Percentiles rank a stretch among this genome's conserved stretches.
Evolutionary conservation across 2,113 vertebrate genomes (phyloP).

Genomic region (Todiramphus chloris): DNA sequence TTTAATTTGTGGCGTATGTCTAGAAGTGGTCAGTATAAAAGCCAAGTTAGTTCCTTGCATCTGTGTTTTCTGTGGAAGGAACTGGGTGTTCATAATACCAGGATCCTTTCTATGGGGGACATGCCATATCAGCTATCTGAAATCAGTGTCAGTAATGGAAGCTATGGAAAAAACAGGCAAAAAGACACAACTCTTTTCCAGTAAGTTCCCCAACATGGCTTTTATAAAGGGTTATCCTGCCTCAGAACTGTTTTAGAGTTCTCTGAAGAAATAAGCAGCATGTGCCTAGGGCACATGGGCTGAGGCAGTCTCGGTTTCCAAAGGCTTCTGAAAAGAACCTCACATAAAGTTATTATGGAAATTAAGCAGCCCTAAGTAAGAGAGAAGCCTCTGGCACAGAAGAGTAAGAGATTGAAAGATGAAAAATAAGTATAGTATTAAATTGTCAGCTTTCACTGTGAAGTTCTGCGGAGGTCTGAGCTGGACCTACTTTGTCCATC

Average conservation of each 20-base stretch:
- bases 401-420: not conserved
- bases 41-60: not conserved
- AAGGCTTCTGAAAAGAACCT: not conserved
- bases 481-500: not conserved
- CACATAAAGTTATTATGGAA: not conserved
- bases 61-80: slow-evolving; percentile 11
- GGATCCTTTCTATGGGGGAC: not conserved
- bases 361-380: not conserved
- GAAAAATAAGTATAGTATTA: not conserved
- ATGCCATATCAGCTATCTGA: not conserved
- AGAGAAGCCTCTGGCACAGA: not conserved
- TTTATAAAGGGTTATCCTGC: not conserved
- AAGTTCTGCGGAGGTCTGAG: not conserved
- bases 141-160: not conserved
- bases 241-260: not conserved
- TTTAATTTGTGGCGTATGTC: not conserved
- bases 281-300: not conserved
- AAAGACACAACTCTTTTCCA: not conserved
- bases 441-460: not conserved
- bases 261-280: not conserved
- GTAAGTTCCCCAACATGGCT: not conserved
- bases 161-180: not conserved
- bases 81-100: not conserved
- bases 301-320: not conserved
- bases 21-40: slow-evolving; percentile 1